Base-by-base conservation (phyloP, 2,797 vertebrate genomes). In the Aldrovandia affinis region DNA sequence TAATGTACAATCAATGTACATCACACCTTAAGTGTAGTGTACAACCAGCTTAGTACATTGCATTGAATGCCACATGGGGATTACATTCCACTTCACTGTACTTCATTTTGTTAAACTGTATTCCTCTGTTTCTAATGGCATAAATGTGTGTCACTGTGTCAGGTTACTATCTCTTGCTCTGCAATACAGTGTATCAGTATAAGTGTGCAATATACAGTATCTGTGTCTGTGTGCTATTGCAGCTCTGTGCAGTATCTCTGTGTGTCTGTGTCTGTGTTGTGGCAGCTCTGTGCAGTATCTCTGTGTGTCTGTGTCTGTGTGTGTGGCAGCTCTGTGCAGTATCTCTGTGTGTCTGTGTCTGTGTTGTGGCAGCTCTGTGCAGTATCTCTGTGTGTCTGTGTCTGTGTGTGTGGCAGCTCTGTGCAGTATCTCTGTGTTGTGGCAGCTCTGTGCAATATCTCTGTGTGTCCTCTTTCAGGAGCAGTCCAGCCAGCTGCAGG, bases 391-490 rank as follows among this genome's bases (percentile, higher is more conserved):
- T n/a, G 78, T 84, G 63, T 28, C 44, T 65, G 54, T 86, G 54
- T 55, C 39, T 78, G 39, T 55, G 14, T 36, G 14, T 65, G 22
- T n/a, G 54, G 50, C 55, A 33, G n/a, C 3, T 77, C 78, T 39
- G 52, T 8, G 55, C 39, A 3, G 28, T 68, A 18, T 73, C 15
- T 44, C 3, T 42, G 42, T 77, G 39, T 50, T 73, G 25, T 82
- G 20, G 9, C 10, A 75, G 20, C 54, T 14, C 70, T 61, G 54
- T 59, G 68, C 84, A 44, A 59, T 36, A 28, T 83, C 3, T 54
- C 50, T 79, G 47, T 54, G 36, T 73, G 28, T 84, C 33, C 77
- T 88, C 44, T 84, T 84, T 15, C 83, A 94, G 94, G 93, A 92
- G 86, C 90, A 90, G 3, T 84, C 87, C 0, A 28, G 33, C 83